Evolutionary conservation across 2,888 invertebrate genomes (phyloP).

Genomic region (Drosophila maculinotata): DNA sequence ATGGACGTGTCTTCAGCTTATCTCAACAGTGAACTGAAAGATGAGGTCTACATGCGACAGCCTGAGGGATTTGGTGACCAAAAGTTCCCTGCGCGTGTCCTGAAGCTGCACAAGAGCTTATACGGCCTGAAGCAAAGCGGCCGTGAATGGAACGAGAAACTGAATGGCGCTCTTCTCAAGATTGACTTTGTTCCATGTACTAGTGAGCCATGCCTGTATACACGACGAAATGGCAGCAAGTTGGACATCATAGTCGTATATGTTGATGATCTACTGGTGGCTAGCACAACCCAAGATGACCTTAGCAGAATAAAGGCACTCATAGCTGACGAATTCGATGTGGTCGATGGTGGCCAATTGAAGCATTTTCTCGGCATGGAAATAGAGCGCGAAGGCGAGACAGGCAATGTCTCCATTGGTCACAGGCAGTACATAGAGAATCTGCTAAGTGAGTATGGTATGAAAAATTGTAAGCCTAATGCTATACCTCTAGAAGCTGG

Average conservation of each 20-base stretch:
- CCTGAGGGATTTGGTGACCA: slow-evolving; percentile 29
- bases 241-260: slow-evolving; percentile 44
- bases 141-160: slow-evolving; percentile 54
- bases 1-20: slow-evolving; percentile 32
- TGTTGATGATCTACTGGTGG: slow-evolving; percentile 52
- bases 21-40: slow-evolving; percentile 45
- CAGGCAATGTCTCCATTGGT: neutral
- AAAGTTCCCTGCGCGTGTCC: slow-evolving; percentile 14
- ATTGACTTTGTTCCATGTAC: slow-evolving; percentile 40
- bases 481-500: slow-evolving; percentile 18
- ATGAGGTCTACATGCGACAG: slow-evolving; percentile 48
- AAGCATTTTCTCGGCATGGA: neutral
- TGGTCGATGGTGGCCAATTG: slow-evolving; percentile 14
- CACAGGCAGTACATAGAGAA: neutral
- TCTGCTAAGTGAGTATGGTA: slow-evolving; percentile 1
- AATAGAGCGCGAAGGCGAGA: neutral
- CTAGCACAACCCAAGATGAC: slow-evolving; percentile 27
- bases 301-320: slow-evolving; percentile 24
- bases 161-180: slow-evolving; percentile 33
- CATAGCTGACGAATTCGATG: slow-evolving; percentile 31
- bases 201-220: slow-evolving; percentile 46
- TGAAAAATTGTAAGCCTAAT: slow-evolving; percentile 13
- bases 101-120: slow-evolving; percentile 48
- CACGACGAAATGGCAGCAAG: slow-evolving; percentile 19
- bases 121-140: slow-evolving; percentile 64